Evolutionary conservation across 2,888 invertebrate genomes (phyloP), one percentile per base, ranked within the genome.

Genomic region (Drosophila mimica): DNA sequence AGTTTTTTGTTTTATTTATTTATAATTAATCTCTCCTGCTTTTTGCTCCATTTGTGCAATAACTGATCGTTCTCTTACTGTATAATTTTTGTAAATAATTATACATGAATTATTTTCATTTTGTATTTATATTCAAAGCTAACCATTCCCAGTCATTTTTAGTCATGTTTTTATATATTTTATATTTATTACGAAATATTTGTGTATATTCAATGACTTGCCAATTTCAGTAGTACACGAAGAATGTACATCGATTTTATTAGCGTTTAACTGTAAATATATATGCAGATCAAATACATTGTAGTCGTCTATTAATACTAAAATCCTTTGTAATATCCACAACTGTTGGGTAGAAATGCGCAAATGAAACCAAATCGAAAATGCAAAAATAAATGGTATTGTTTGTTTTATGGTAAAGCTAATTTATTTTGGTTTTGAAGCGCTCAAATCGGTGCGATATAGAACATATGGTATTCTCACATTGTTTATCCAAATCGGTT

Each of bases 381-480:
- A 20, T 30, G 7, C 15, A 8, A 74, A 59, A 75, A 59, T 57
- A 75, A 75, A 72, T 67, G 52, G 48, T n/a, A 31, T 61, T 64
- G 52, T 79, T 38, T 72, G 56, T 70, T 70, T 60, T 64, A 43
- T 60, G 54, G 64, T 74, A 64, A 40, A 64, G 40, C 51, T 31
- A 25, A 63, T 77, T 82, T 75, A 80, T 82, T 82, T 75, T 68
- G 61, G 40, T 20, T 52, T 61, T 63, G 64, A 53, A 70, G 58
- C 64, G 60, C 57, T 76, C 52, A 15, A 53, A 69, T 74, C 60
- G 59, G n/a, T 57, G 62, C 60, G 83, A 63, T 76, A 68, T 70
- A 58, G 54, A 78, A 69, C 83, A 84, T 61, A 82, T 78, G 85
- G 64, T 64, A 70, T 65, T 53, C 68, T 59, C 68, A 46, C 57